Evolutionary conservation across 2,113 vertebrate genomes (phyloP).

Genomic region (Sinosuthora webbiana): DNA sequence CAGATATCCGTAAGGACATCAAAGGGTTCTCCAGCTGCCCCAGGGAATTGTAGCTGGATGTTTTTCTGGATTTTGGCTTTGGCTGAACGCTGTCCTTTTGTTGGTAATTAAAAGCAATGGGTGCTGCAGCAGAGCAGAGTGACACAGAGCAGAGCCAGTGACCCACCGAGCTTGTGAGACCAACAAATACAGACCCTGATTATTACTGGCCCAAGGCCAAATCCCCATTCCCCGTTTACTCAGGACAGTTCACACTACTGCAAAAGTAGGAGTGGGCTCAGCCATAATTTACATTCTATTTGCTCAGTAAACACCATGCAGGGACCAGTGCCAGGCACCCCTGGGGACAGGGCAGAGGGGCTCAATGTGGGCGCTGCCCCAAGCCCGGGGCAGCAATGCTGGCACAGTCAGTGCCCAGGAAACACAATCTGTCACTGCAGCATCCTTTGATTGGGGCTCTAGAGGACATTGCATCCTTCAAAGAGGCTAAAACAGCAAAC

Average conservation of each 20-base stretch:
- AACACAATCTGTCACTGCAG: accelerated
- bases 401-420: background rate
- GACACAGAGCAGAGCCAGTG: background rate
- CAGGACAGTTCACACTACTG: background rate
- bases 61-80: background rate
- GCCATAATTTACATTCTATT: background rate
- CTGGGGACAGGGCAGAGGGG: background rate
- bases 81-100: background rate
- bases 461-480: background rate
- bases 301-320: background rate
- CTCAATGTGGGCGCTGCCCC: background rate
- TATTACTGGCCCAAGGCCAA: background rate
- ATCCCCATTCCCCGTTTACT: background rate
- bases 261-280: background rate
- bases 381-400: accelerated
- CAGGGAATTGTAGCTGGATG: background rate
- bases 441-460: background rate
- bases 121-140: background rate
- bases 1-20: background rate
- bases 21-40: background rate
- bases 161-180: background rate
- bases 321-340: background rate
- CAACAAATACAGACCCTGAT: background rate
- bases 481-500: background rate
- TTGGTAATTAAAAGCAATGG: background rate